phyloP scores from a whole-genome alignment of 2,113 vertebrate genomes.

The Phoenicopterus ruber region DNA sequence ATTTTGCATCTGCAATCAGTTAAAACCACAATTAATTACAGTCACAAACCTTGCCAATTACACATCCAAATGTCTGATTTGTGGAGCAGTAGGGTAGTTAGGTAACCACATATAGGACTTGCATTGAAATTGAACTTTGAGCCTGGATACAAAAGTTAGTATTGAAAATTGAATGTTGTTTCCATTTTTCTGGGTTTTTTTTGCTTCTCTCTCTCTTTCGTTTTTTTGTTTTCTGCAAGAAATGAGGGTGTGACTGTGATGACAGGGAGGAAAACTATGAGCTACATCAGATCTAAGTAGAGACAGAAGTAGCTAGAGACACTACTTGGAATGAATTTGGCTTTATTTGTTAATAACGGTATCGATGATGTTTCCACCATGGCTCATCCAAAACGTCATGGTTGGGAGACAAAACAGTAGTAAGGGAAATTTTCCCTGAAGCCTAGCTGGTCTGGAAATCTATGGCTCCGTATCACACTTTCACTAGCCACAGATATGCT shows the following conservation, averaged over 20 bases:
- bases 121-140: neutral
- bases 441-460: conserved; percentile 69
- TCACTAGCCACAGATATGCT: conserved; percentile 66
- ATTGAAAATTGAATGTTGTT: neutral
- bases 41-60: conserved; percentile 27
- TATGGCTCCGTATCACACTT: conserved; percentile 44
- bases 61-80: conserved; percentile 29
- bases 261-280: neutral
- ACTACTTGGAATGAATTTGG: neutral
- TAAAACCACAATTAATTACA: conserved; percentile 50
- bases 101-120: neutral
- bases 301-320: neutral
- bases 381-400: conserved; percentile 61
- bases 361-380: conserved; percentile 66
- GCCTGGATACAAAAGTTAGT: neutral
- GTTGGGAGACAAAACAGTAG: conserved; percentile 62
- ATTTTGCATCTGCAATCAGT: conserved; percentile 56
- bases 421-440: conserved; percentile 76
- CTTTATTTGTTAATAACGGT: conserved; percentile 62
- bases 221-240: neutral
- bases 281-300: neutral
- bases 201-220: neutral
- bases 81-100: conserved; percentile 7
- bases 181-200: neutral
- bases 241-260: neutral